Conservation (phyloP, 1,140 invertebrate genomes). For the Drosophila carrolli region DNA sequence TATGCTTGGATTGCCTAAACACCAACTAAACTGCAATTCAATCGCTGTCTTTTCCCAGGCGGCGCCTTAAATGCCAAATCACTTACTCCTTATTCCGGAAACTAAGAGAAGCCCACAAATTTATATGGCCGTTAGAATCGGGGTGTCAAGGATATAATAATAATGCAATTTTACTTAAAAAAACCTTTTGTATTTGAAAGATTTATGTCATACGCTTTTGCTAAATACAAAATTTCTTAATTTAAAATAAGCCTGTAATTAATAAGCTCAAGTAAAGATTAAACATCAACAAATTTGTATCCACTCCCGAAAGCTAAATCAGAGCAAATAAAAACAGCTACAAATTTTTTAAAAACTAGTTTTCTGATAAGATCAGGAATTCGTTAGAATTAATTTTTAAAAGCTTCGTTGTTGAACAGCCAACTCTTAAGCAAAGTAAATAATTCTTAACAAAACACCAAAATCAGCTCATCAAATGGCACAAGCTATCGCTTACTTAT, state of each 20-base stretch:
- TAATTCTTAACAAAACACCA: slow-evolving; percentile 17
- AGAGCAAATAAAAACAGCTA: background rate
- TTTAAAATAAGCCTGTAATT: too few species aligned
- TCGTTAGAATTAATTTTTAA: slow-evolving; percentile 10
- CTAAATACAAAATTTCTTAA: too few species aligned
- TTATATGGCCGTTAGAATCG: background rate
- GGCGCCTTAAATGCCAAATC: background rate
- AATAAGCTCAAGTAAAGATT: background rate
- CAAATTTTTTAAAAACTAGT: slow-evolving; percentile 7
- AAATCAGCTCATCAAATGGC: slow-evolving; percentile 44
- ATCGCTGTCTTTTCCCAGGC: slow-evolving; percentile 23
- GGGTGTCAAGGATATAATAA: background rate
- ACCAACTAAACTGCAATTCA: slow-evolving; percentile 68
- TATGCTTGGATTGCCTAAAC: slow-evolving; percentile 40
- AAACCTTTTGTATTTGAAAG: too few species aligned
- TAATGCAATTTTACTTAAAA: too few species aligned
- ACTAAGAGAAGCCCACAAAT: background rate
- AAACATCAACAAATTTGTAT: background rate
- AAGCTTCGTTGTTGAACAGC: slow-evolving; percentile 12
- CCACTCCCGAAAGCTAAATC: background rate
- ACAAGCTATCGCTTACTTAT: slow-evolving; percentile 61
- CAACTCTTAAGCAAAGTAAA: slow-evolving; percentile 14
- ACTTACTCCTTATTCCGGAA: background rate
- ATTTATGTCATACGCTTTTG: too few species aligned
- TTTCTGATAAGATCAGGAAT: slow-evolving; percentile 22